A percentile compares a stretch with the other conserved stretches of the same genome.
Conservation (phyloP, 2,797 vertebrate genomes). For the Xiphorhynchus erythropygius region DNA sequence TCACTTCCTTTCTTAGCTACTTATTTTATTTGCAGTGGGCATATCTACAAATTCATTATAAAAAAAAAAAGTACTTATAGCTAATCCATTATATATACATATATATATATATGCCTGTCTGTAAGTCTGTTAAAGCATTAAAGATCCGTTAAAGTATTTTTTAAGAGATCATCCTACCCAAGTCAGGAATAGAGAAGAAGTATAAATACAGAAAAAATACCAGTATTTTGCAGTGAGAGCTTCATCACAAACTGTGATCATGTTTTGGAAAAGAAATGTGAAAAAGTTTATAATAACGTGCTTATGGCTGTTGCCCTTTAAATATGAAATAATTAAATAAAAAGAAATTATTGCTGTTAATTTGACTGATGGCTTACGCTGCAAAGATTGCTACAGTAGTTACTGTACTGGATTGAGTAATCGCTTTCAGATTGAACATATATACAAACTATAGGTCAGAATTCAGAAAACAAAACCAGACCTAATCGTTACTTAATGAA, state of each 20-base stretch:
- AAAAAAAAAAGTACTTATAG: neutral
- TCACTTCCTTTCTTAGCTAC: neutral
- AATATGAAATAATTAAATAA: neutral
- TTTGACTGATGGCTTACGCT: neutral
- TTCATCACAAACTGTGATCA: neutral
- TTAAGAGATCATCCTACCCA: neutral
- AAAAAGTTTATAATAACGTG: neutral
- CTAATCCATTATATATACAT: neutral
- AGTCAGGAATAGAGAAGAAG: neutral
- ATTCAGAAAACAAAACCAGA: neutral
- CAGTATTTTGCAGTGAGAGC: neutral
- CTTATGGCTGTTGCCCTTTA: neutral
- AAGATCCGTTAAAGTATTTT: neutral
- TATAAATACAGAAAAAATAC: neutral
- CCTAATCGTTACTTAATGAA: neutral
- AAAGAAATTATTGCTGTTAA: neutral
- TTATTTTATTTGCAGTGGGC: neutral
- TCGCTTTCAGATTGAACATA: neutral
- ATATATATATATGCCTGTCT: neutral
- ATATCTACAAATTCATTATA: neutral
- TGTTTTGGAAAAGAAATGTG: neutral
- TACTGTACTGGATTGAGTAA: neutral
- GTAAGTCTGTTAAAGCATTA: neutral
- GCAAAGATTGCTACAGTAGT: neutral
- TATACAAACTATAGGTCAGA: neutral